Evolutionary conservation across 2,888 invertebrate genomes (phyloP), one percentile per base, ranked within the genome.

Genomic region (Athripsodes cinereus): DNA sequence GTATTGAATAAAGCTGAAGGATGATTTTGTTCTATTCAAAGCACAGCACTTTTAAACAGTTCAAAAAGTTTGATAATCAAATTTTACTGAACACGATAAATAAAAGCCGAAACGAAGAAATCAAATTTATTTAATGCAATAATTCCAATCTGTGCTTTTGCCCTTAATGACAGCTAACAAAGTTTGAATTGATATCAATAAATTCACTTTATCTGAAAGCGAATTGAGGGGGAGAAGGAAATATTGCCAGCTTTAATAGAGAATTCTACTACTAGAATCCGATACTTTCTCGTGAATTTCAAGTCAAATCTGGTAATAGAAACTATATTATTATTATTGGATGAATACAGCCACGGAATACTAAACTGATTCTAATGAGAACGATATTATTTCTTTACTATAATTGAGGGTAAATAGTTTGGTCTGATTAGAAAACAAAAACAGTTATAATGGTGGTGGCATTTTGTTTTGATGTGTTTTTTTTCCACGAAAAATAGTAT

Each of bases 121-220:
- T 48, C 48, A 21, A 50, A 50, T 50, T 50, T 26, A 50, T 50
- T 50, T 26, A 22, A 50, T 26, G 50, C 21, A 50, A 50, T 50
- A 50, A 50, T 50, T 50, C 16, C 50, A 50, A 50, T 50, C 50
- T 50, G 50, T 50, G 50, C 50, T n/a, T 50, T 50, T 26, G 50
- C 5, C 26, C 50, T 21, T 18, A 50, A 26, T 26, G 22, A n/a
- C 26, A 20, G 20, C 26, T 16, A 22, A 50, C 50, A 21, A 50
- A 20, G 22, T 26, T 50, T 26, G 13, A 50, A 50, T 18, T 50
- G 50, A 26, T 50, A 50, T 50, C 50, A 26, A 50, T 50, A 50
- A 50, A 50, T 50, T 50, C 26, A n/a, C 16, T 50, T 50, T 21
- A 40, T 40, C 40, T 40, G 40, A 40, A 40, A 40, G 40, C 40